phyloP scores from a whole-genome alignment of 2,113 vertebrate species.

The Calcarius ornatus region DNA sequence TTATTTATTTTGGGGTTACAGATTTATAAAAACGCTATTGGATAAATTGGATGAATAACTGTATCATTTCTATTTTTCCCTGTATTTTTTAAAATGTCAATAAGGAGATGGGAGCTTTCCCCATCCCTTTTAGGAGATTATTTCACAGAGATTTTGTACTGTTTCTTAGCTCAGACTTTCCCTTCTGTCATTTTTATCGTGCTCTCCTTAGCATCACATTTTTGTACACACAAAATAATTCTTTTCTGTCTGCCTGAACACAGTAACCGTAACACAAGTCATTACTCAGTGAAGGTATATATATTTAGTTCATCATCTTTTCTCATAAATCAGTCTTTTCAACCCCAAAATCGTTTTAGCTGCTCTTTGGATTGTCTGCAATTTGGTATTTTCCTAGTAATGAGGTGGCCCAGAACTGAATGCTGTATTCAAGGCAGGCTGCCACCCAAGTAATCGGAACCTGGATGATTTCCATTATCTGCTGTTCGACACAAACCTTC shows the following conservation, averaged over 20 bases:
- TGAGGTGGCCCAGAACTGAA: constrained; percentile 38
- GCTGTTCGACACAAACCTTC: constrained; percentile 27
- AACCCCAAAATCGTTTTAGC: constrained; percentile 39
- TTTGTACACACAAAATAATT: constrained; percentile 22
- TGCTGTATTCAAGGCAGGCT: constrained; percentile 11
- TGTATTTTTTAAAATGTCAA: neutral
- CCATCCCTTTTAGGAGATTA: constrained; percentile 21
- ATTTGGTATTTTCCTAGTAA: constrained; percentile 14
- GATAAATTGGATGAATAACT: neutral
- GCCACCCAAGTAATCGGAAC: constrained; percentile 10
- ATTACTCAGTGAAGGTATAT: constrained; percentile 25
- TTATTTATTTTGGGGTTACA: neutral
- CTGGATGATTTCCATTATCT: constrained; percentile 35
- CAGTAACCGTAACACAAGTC: neutral
- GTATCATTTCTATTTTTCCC: neutral
- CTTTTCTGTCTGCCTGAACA: constrained; percentile 24
- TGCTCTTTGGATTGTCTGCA: constrained; percentile 38
- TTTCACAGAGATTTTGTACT: constrained; percentile 48
- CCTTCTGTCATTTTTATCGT: neutral
- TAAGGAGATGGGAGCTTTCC: neutral
- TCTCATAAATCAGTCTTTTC: constrained; percentile 48
- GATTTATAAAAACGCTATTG: neutral
- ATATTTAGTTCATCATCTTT: constrained; percentile 43
- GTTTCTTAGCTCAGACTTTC: constrained; percentile 1
- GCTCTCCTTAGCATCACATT: neutral